Evolutionary conservation across 1,140 invertebrate species (phyloP).

Genomic region (Meteorus sp.): DNA sequence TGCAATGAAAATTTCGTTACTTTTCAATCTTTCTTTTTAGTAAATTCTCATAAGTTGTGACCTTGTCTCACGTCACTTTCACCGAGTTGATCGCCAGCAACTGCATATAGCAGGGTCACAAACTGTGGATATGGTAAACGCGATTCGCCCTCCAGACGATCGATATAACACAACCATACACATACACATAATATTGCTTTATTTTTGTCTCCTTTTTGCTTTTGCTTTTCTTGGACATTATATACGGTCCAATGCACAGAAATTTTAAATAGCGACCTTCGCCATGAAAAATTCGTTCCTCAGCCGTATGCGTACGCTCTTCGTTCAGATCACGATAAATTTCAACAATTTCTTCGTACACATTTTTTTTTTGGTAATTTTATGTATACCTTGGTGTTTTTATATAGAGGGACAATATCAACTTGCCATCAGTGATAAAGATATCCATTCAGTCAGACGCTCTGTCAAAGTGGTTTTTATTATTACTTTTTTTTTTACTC

Average conservation of each 20-base stretch:
- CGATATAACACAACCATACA: constrained; percentile 9
- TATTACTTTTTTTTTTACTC: too few species aligned
- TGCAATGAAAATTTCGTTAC: not conserved
- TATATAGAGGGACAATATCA: too few species aligned
- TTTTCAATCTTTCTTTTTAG: not conserved
- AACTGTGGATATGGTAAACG: constrained; percentile 15
- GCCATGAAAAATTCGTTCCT: constrained; percentile 1
- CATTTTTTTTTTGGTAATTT: too few species aligned
- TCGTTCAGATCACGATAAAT: not conserved
- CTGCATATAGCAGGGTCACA: constrained; percentile 32
- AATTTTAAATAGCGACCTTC: not conserved
- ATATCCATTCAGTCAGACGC: too few species aligned
- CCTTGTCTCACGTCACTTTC: constrained; percentile 54
- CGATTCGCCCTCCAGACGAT: constrained; percentile 20
- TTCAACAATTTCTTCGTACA: not conserved
- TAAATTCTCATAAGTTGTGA: constrained; percentile 29
- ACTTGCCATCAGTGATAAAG: too few species aligned
- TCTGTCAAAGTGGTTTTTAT: too few species aligned
- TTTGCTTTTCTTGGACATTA: not conserved
- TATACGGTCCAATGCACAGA: too few species aligned
- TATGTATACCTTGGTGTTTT: too few species aligned
- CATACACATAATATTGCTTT: constrained; percentile 1
- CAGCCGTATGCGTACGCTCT: too few species aligned
- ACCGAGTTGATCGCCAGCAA: constrained; percentile 39
- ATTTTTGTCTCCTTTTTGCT: not conserved